phyloP scores from a whole-genome alignment of 2,888 invertebrate species.

The Philhelius pedissequus region DNA sequence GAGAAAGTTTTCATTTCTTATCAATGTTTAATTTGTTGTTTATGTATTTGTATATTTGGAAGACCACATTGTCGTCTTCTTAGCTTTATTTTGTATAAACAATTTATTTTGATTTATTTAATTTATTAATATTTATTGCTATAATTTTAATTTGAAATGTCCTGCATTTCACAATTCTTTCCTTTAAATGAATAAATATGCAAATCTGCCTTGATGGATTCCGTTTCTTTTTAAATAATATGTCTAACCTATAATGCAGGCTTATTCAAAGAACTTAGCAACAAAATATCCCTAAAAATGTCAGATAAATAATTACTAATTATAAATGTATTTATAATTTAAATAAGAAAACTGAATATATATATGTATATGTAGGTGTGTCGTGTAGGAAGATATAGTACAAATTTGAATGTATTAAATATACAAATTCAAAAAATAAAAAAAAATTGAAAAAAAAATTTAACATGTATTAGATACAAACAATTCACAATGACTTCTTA shows the following conservation, averaged over 20 bases:
- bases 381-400: background rate
- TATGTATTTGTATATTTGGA: constrained; percentile 29
- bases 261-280: constrained; percentile 44
- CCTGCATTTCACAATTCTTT: constrained; percentile 52
- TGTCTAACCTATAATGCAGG: constrained; percentile 19
- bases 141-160: constrained; percentile 52
- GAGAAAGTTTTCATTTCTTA: constrained; percentile 51
- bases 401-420: background rate
- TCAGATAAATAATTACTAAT: constrained; percentile 45
- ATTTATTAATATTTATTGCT: constrained; percentile 36
- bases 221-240: background rate
- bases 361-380: no score
- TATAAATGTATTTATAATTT: background rate
- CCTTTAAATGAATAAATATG: background rate
- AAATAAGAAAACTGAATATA: background rate
- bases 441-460: constrained; percentile 6
- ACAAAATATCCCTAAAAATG: constrained; percentile 65
- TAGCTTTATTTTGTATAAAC: constrained; percentile 10
- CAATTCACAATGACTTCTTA: constrained; percentile 47
- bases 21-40: background rate
- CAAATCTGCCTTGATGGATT: constrained; percentile 41
- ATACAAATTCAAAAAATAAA: background rate
- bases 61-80: constrained; percentile 57
- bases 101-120: constrained; percentile 5
- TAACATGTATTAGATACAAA: constrained; percentile 64